Evolutionary conservation across 2,113 vertebrate genomes (phyloP), one percentile per base, ranked within the genome.

Genomic region (Protobothrops mucrosquamatus): DNA sequence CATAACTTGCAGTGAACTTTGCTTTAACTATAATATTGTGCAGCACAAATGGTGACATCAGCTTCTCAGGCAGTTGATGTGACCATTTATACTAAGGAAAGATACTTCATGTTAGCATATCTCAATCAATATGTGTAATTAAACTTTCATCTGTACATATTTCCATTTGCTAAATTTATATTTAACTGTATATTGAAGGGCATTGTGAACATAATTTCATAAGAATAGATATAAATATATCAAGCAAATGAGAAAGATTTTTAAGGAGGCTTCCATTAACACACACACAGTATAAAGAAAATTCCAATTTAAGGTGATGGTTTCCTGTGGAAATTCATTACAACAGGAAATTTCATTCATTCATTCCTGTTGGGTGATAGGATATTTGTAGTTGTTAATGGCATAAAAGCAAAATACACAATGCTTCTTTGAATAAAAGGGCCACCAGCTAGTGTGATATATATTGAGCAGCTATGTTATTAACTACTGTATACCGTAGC

Each of bases 361-460:
- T 56, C 12, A 52, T 48, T 87, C 48, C 39, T 55, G 2, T n/a
- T 74, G 24, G 29, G 24, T 11, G 29, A 52, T 85, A 74, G 24
- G 69, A 54, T 4, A 74, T 74, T 2, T 26, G n/a, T 74, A 54
- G 22, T 3, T 48, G 54, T 55, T 12, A 57, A 18, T 34, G 64
- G 20, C 81, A 54, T 26, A 85, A 26, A 89, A 57, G 9, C 64
- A 85, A 92, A 22, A 64, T 64, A 51, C 43, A 34, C 20, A 52
- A 9, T 55, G 26, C 92, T 94, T 91, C 55, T 93, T 88, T 39
- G 11, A 87, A 95, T 59, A 29, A 61, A 2, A 39, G 51, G 51
- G 52, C 69, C 92, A 93, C 54, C 14, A 26, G 85, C 0, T 0
- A 1, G 64, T 14, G 43, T 4, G 34, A 52, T 46, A 43, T 26